Conservation (phyloP, 2,113 vertebrate species). For the Rallus limicola region DNA sequence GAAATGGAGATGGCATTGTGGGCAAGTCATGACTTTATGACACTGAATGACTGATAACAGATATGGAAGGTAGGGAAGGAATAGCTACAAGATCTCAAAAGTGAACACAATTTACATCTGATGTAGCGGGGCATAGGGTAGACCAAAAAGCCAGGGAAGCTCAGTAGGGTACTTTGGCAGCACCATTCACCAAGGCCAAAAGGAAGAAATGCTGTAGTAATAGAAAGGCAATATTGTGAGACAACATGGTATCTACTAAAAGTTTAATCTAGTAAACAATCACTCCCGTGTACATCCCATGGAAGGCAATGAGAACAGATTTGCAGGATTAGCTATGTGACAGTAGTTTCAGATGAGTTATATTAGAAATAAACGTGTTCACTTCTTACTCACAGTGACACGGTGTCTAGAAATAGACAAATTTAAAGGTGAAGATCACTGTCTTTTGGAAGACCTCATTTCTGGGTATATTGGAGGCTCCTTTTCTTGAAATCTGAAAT, state of each 20-base stretch:
- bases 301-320: background rate
- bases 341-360: background rate
- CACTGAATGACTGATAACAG: background rate
- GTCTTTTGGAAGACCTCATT: background rate
- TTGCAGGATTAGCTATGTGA: background rate
- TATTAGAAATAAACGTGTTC: background rate
- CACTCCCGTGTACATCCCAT: background rate
- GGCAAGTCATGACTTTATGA: background rate
- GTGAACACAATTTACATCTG: background rate
- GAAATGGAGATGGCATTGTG: fast-evolving
- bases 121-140: background rate
- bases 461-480: background rate
- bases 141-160: background rate
- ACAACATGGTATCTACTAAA: background rate
- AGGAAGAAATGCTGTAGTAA: background rate
- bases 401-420: background rate
- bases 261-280: background rate
- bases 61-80: background rate
- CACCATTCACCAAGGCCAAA: background rate
- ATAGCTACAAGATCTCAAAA: background rate
- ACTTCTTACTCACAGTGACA: too few relatives aligned
- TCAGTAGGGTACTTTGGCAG: background rate
- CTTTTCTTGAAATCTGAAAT: background rate
- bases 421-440: background rate
- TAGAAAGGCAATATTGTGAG: background rate